phyloP scores from a whole-genome alignment of 1,140 invertebrate species.

The Delia radicum region DNA sequence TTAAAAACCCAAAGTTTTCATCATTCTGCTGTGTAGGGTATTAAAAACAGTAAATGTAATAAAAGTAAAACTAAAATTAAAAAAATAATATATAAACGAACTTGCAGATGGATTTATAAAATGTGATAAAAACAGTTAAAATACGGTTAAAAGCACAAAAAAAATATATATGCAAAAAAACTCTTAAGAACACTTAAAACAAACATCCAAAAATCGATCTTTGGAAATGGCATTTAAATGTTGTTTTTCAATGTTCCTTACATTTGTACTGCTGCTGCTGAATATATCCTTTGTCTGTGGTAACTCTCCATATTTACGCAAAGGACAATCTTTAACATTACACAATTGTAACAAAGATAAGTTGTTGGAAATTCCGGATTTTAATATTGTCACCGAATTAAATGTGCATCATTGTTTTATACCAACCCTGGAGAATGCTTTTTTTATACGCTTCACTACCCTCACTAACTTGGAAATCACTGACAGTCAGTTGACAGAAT shows the following conservation, averaged over 20 bases:
- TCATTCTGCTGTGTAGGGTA: no score
- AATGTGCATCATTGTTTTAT: slow-evolving; percentile 41
- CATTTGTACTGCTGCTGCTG: not conserved
- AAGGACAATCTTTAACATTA: not conserved
- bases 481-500: slow-evolving; percentile 31
- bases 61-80: no score
- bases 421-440: slow-evolving; percentile 37
- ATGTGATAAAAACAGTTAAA: no score
- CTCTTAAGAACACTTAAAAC: not conserved
- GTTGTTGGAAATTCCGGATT: slow-evolving; percentile 14
- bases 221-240: not conserved
- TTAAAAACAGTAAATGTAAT: no score
- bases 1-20: no score
- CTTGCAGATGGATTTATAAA: no score
- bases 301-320: not conserved
- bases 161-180: no score
- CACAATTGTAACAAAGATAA: slow-evolving; percentile 26
- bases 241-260: not conserved
- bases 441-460: slow-evolving; percentile 38
- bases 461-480: slow-evolving; percentile 38
- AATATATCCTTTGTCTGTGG: not conserved
- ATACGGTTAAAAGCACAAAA: not conserved
- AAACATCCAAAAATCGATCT: not conserved
- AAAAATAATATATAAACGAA: no score
- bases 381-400: slow-evolving; percentile 29